Conservation (phyloP, 2,888 invertebrate species). For the Yponomeuta sedellus region DNA sequence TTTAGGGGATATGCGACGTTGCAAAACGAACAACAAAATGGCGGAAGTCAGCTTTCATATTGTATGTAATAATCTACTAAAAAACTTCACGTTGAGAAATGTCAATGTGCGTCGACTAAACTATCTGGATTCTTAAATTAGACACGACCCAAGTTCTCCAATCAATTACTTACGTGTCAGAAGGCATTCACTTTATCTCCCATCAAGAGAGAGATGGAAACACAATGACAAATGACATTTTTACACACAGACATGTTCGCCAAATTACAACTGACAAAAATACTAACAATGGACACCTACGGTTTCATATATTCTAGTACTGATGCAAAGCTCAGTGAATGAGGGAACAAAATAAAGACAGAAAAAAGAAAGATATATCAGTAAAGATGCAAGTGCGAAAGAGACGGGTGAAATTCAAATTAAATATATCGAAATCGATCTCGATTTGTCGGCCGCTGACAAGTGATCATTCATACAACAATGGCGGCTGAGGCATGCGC, state of each 20-base stretch:
- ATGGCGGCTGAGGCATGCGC: slow-evolving; percentile 4
- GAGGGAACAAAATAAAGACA: background rate
- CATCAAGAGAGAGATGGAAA: slow-evolving; percentile 38
- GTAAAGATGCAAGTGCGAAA: slow-evolving; percentile 14
- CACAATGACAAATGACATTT: slow-evolving; percentile 47
- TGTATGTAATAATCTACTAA: no score
- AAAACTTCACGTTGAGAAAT: no score
- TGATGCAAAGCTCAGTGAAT: background rate
- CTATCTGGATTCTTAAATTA: background rate
- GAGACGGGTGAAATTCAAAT: slow-evolving; percentile 44
- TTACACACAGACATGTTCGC: background rate
- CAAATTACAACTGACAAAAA: background rate
- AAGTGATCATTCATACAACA: slow-evolving; percentile 57
- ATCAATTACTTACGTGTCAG: slow-evolving; percentile 53
- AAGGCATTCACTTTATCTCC: slow-evolving; percentile 51
- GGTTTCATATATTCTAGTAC: background rate
- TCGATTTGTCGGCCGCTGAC: slow-evolving; percentile 68
- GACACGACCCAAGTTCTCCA: slow-evolving; percentile 7
- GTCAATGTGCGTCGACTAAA: no score
- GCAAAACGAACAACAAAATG: no score
- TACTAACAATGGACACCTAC: background rate
- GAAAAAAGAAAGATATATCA: background rate
- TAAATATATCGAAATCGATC: slow-evolving; percentile 64
- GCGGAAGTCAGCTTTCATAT: no score
- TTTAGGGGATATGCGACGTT: no score